Conservation (phyloP, 2,113 vertebrate species). For the Alethe diademata region DNA sequence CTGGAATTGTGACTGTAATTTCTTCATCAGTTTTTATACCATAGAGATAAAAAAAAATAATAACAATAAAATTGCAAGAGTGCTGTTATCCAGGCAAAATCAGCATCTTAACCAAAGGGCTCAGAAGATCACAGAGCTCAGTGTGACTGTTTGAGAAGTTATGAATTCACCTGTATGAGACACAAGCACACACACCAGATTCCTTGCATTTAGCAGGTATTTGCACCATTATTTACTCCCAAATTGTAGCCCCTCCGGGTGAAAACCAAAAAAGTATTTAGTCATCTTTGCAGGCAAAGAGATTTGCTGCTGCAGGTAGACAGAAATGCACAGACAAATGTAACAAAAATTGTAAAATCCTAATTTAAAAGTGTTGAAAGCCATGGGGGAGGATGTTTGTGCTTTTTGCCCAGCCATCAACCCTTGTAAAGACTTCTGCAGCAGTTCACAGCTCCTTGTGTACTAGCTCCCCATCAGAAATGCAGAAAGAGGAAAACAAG, state of each 20-base stretch:
- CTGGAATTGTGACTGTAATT: background rate
- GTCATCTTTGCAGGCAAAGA: background rate
- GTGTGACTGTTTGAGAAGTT: background rate
- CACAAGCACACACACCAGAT: background rate
- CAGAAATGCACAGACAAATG: background rate
- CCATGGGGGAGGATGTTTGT: rapidly evolving
- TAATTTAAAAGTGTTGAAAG: rapidly evolving
- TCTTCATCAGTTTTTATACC: background rate
- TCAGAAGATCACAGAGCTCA: background rate
- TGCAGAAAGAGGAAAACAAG: rapidly evolving
- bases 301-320: background rate
- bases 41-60: background rate
- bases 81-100: background rate
- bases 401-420: background rate
- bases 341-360: background rate
- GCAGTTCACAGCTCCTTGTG: background rate
- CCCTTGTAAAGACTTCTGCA: background rate
- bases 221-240: background rate
- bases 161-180: background rate
- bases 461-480: background rate
- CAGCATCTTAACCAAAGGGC: background rate
- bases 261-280: background rate
- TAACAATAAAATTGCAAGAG: background rate
- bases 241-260: background rate
- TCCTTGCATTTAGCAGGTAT: background rate